A percentile compares a stretch with the other conserved stretches of the same genome.
Evolutionary conservation across 2,888 invertebrate genomes (phyloP).

Genomic region (Podotricha telesiphe): DNA sequence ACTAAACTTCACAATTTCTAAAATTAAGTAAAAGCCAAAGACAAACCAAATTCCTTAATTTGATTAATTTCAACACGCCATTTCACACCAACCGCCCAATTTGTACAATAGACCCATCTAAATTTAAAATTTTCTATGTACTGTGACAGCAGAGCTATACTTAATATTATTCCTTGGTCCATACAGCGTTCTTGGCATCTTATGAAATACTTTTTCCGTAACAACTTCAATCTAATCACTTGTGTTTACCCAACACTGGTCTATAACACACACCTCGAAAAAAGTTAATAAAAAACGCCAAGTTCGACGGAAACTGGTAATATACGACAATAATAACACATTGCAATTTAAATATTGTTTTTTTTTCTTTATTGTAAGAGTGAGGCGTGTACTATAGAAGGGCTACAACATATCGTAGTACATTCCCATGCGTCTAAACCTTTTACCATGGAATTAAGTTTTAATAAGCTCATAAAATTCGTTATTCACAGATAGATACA

Average conservation of each 20-base stretch:
- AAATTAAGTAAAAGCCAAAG: background rate
- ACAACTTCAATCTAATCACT: constrained; percentile 47
- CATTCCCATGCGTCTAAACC: constrained; percentile 55
- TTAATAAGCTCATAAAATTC: constrained; percentile 83
- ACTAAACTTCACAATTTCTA: background rate
- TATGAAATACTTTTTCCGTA: constrained; percentile 61
- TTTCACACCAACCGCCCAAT: background rate
- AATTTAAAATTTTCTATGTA: constrained; percentile 17
- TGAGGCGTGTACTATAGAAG: constrained; percentile 67
- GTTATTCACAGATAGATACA: constrained; percentile 80
- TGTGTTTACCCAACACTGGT: constrained; percentile 48
- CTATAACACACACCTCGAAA: constrained; percentile 44
- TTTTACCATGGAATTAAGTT: constrained; percentile 74
- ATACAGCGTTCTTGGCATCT: constrained; percentile 79
- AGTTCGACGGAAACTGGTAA: background rate
- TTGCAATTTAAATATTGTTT: too few relatives aligned
- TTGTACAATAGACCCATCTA: constrained; percentile 8
- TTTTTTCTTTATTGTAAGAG: background rate
- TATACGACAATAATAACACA: too few relatives aligned
- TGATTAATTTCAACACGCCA: background rate
- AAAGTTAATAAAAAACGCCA: background rate
- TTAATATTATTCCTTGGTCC: constrained; percentile 79
- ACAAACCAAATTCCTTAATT: background rate
- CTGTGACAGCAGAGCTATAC: constrained; percentile 74
- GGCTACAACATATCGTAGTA: constrained; percentile 57